These are phyloP conservation scores for Apodemus speciosus DNA, from an alignment of 2,113 vertebrate species.

Conservation along the genomic window DNA sequence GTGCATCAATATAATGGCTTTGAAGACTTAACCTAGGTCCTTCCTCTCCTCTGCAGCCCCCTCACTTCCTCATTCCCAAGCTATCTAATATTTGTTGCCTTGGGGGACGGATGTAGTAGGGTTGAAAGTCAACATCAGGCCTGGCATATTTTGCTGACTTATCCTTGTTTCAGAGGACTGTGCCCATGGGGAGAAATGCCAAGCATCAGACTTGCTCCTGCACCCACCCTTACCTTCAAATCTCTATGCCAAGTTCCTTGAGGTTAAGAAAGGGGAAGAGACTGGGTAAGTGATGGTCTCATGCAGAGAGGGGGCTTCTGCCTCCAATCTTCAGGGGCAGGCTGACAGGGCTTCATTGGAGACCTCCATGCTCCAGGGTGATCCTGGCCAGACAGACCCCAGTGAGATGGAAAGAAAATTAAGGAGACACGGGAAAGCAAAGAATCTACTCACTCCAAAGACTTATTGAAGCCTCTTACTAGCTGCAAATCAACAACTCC, in stretches of 20 bases:
- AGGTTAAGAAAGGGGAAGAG: constrained; percentile 1
- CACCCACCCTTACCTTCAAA: neutral
- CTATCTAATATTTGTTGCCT: neutral
- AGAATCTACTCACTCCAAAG: neutral
- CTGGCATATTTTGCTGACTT: neutral
- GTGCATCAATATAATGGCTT: neutral
- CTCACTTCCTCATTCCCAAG: neutral
- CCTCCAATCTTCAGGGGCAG: neutral
- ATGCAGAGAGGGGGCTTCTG: neutral
- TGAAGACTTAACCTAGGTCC: neutral
- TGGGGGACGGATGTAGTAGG: neutral
- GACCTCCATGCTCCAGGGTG: neutral
- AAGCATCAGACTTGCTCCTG: neutral
- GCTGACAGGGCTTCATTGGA: neutral
- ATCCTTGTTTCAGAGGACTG: neutral
- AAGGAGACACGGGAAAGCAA: neutral
- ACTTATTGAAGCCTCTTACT: neutral
- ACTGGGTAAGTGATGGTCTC: neutral
- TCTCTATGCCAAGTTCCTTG: neutral
- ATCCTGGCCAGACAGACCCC: neutral
- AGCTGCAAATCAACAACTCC: neutral
- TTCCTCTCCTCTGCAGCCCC: neutral
- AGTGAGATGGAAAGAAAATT: neutral
- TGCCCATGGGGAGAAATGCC: neutral
- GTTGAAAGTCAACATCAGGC: neutral